Evolutionary conservation across 2,113 vertebrate genomes (phyloP).

Genomic region (Spermophilus dauricus): DNA sequence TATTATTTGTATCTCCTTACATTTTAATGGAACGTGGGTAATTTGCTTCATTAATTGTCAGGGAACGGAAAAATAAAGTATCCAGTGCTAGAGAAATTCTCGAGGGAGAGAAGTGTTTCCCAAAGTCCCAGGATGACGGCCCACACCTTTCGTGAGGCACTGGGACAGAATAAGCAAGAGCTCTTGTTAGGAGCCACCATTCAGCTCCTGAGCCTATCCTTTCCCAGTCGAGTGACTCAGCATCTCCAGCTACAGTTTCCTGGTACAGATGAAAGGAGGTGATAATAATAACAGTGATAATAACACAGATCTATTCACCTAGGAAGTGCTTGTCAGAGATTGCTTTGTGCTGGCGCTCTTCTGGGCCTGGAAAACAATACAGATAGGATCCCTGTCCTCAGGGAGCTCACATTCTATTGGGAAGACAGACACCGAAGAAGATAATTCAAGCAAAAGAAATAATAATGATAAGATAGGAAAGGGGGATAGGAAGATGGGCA

Average conservation of each 20-base stretch:
- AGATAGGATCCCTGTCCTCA: background rate
- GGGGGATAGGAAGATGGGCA: background rate
- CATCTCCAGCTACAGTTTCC: background rate
- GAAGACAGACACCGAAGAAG: background rate
- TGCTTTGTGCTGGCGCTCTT: background rate
- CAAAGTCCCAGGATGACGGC: background rate
- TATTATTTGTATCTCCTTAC: background rate
- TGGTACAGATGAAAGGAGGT: background rate
- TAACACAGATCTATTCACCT: too few relatives aligned
- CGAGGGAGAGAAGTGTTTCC: background rate
- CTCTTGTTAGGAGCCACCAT: background rate
- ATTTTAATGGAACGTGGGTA: background rate
- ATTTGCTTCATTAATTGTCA: background rate
- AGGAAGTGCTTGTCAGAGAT: too few relatives aligned
- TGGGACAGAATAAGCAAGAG: background rate
- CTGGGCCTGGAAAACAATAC: background rate
- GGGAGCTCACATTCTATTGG: background rate
- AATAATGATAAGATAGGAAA: background rate
- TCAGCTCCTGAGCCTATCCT: background rate
- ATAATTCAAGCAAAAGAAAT: background rate
- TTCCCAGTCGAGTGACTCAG: background rate
- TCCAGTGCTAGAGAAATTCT: conserved; percentile 5
- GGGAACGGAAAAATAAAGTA: background rate
- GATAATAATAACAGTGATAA: background rate
- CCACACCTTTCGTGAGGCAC: background rate